Conservation (phyloP, 2,113 vertebrate species). For the Nanorana parkeri region DNA sequence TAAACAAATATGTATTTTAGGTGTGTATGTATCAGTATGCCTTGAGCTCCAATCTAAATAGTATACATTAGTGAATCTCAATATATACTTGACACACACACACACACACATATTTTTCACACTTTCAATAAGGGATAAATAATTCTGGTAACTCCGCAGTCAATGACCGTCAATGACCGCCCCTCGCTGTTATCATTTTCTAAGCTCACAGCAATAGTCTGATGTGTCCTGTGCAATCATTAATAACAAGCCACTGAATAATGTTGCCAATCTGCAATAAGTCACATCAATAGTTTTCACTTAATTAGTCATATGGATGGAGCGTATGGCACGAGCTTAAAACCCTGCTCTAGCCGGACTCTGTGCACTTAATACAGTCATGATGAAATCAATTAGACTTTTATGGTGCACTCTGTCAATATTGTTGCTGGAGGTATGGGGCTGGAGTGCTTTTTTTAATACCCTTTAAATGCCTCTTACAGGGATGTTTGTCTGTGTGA, state of each 20-base stretch:
- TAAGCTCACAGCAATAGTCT: not conserved
- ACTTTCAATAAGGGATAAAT: no score
- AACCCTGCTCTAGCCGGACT: not conserved
- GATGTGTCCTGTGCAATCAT: slow-evolving; percentile 10
- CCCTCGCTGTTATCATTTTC: no score
- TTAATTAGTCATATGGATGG: slow-evolving; percentile 31
- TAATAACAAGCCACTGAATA: not conserved
- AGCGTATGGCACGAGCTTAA: not conserved
- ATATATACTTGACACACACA: no score
- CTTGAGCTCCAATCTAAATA: no score
- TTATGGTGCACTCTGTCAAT: slow-evolving; percentile 48
- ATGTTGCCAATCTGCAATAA: not conserved
- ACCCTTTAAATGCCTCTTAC: not conserved
- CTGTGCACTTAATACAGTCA: slow-evolving; percentile 41
- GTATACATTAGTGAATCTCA: no score
- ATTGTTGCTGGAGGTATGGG: slow-evolving; percentile 13
- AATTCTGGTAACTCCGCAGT: not conserved
- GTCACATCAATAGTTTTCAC: not conserved
- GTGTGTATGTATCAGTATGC: no score
- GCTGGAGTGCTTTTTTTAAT: not conserved
- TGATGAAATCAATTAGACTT: slow-evolving; percentile 50
- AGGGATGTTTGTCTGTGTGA: slow-evolving; percentile 1
- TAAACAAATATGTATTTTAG: no score
- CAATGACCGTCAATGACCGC: not conserved
- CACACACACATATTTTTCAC: no score